phyloP scores from a whole-genome alignment of 1,140 invertebrate species.

The Reticulitermes speratus region DNA sequence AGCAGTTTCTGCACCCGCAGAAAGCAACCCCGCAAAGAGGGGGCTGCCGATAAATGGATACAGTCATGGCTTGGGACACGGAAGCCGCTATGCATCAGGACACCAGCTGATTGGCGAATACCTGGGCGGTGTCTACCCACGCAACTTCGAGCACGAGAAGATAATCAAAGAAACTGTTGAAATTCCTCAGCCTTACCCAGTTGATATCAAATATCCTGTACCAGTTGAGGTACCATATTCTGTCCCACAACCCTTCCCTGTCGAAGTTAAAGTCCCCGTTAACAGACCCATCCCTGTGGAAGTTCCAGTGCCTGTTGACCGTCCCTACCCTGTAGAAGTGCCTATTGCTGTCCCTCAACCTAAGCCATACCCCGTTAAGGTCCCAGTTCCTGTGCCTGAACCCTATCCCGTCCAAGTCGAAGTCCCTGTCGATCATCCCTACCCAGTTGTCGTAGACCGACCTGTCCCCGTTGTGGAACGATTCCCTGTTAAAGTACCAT shows the following conservation, averaged over 20 bases:
- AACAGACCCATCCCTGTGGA: conserved; percentile 42
- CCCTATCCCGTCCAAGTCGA: conserved; percentile 58
- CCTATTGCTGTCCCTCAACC: conserved; percentile 12
- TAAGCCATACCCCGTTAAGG: conserved; percentile 52
- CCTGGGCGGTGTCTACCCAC: background rate
- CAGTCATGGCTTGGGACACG: background rate
- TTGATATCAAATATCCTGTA: background rate
- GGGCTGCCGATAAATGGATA: background rate
- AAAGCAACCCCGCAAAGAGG: background rate
- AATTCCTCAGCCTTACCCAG: background rate
- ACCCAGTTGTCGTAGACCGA: conserved; percentile 40
- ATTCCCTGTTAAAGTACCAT: conserved; percentile 38
- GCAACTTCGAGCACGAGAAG: background rate
- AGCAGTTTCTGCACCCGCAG: background rate
- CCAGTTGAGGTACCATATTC: conserved; percentile 40
- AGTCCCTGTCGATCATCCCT: conserved; percentile 52
- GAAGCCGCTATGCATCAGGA: background rate
- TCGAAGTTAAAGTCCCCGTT: conserved; percentile 39
- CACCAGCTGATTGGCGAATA: background rate
- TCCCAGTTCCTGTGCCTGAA: conserved; percentile 54
- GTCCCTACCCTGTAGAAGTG: conserved; percentile 41
- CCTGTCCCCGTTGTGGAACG: conserved; percentile 41
- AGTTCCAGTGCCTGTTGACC: conserved; percentile 28
- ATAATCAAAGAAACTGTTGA: background rate
- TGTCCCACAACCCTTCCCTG: conserved; percentile 20